phyloP scores from a whole-genome alignment of 2,113 vertebrate genomes.

The Recurvirostra avosetta region DNA sequence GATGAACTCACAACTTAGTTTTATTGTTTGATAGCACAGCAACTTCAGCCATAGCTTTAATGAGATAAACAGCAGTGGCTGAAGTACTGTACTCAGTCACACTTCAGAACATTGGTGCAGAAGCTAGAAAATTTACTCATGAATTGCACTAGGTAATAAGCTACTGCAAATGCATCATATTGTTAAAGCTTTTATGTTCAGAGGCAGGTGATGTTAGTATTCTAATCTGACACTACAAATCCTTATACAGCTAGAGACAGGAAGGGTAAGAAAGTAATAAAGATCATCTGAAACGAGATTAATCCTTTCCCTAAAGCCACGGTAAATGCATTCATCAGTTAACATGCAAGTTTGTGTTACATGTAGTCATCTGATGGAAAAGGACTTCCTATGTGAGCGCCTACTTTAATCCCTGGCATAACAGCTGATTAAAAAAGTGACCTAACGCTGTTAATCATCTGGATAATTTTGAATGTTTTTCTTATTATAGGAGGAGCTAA shows the following conservation, averaged over 20 bases:
- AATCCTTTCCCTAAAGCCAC: neutral
- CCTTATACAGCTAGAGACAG: neutral
- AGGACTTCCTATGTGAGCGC: neutral
- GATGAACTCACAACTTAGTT: neutral
- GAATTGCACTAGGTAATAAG: neutral
- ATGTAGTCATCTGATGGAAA: neutral
- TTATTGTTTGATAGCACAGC: neutral
- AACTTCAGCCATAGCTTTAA: neutral
- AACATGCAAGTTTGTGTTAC: neutral
- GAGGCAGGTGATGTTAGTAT: neutral
- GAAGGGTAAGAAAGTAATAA: neutral
- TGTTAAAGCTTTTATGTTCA: neutral
- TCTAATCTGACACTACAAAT: neutral
- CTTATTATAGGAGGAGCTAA: slow-evolving; percentile 2
- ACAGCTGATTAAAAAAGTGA: neutral
- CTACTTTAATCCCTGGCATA: neutral
- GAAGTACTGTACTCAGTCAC: neutral
- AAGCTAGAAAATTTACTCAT: neutral
- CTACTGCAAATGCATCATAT: neutral
- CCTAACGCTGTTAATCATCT: neutral
- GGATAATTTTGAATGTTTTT: too few species aligned
- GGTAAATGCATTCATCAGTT: neutral
- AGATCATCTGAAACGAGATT: neutral
- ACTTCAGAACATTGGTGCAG: neutral
- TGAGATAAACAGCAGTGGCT: neutral